phyloP scores from a whole-genome alignment of 1,140 invertebrate species.

The Epicauta chinensis region DNA sequence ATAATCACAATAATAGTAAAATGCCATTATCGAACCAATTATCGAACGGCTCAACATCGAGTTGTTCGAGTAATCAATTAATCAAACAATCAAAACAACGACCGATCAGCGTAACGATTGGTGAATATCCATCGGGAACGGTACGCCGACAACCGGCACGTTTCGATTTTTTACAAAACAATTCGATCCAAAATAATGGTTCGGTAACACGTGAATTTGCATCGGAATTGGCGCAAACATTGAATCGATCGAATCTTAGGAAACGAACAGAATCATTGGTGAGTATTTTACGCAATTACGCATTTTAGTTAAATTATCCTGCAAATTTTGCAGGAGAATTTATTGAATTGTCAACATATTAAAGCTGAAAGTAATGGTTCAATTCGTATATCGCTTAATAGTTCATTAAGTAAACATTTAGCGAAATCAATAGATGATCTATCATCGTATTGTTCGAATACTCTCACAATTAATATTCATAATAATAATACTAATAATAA shows the following conservation, averaged over 20 bases:
- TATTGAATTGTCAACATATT: conserved; percentile 32
- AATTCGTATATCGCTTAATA: conserved; percentile 46
- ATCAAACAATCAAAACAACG: conserved; percentile 15
- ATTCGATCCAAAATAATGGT: conserved; percentile 19
- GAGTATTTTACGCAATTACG: conserved; percentile 22
- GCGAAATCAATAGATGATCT: conserved; percentile 38
- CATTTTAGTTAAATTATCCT: background rate
- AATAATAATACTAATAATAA: conserved; percentile 34
- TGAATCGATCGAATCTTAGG: conserved; percentile 65
- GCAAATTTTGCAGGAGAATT: conserved; percentile 45
- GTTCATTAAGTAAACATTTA: conserved; percentile 45
- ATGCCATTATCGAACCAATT: conserved; percentile 13
- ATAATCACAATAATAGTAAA: conserved; percentile 48
- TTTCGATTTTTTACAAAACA: conserved; percentile 57
- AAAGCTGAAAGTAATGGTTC: conserved; percentile 44
- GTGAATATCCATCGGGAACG: conserved; percentile 55
- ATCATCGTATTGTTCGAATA: conserved; percentile 18
- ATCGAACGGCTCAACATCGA: conserved; percentile 15
- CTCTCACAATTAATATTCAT: conserved; percentile 22
- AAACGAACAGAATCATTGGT: conserved; percentile 62
- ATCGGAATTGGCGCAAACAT: conserved; percentile 62
- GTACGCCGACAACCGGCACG: conserved; percentile 55
- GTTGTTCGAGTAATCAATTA: conserved; percentile 12
- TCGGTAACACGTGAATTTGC: conserved; percentile 59
- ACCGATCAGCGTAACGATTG: conserved; percentile 55